Evolutionary conservation across 2,113 vertebrate genomes (phyloP).

Genomic region (Picathartes gymnocephalus): DNA sequence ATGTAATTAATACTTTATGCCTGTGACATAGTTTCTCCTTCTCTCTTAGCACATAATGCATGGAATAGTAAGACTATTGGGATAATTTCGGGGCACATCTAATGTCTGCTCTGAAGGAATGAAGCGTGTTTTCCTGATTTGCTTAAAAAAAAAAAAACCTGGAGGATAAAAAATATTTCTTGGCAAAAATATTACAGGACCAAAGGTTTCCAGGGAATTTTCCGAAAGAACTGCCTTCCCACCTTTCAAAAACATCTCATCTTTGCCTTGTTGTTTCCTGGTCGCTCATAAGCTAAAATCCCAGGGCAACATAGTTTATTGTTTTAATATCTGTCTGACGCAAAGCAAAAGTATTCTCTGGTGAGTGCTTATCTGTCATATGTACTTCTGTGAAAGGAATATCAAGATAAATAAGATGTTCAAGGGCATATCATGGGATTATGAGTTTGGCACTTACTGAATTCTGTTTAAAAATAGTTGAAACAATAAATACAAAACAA

Average conservation of each 20-base stretch:
- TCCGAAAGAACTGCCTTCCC: conserved; percentile 38
- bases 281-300: conserved; percentile 56
- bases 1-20: neutral
- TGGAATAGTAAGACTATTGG: neutral
- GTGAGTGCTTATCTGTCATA: conserved; percentile 78
- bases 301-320: conserved; percentile 78
- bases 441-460: conserved; percentile 1
- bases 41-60: neutral
- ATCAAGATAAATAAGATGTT: conserved; percentile 77
- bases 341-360: conserved; percentile 69
- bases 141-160: neutral
- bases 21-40: neutral
- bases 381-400: conserved; percentile 75
- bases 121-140: neutral
- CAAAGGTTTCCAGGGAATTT: conserved; percentile 59
- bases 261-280: conserved; percentile 71
- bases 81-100: neutral
- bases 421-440: conserved; percentile 49
- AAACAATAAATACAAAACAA: neutral
- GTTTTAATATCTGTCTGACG: conserved; percentile 82
- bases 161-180: conserved; percentile 28
- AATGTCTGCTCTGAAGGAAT: neutral
- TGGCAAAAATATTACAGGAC: conserved; percentile 22
- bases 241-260: conserved; percentile 73
- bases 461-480: conserved; percentile 7